These are phyloP conservation scores for Chymomyza fuscimana DNA, from an alignment of 2,888 invertebrate species.

Conservation along the genomic window DNA sequence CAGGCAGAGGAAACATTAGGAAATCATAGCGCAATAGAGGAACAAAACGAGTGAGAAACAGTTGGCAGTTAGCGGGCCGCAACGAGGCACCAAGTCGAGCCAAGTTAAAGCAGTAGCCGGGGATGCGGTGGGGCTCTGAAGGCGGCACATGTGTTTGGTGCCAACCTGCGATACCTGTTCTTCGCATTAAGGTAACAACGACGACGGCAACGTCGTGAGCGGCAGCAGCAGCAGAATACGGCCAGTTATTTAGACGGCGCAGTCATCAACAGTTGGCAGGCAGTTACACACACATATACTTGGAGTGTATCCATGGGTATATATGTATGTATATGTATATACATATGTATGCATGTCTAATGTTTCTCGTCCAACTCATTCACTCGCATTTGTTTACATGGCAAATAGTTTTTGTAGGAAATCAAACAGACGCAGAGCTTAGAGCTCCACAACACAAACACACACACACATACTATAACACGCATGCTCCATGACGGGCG, in stretches of 20 bases:
- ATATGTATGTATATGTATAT: constrained; percentile 13
- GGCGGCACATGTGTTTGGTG: constrained; percentile 66
- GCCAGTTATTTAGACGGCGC: constrained; percentile 67
- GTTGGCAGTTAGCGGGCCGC: constrained; percentile 52
- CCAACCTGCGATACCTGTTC: constrained; percentile 74
- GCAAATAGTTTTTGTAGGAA: constrained; percentile 60
- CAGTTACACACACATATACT: constrained; percentile 43
- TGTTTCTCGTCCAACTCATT: constrained; percentile 50
- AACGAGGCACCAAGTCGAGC: constrained; percentile 22
- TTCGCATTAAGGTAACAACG: constrained; percentile 43
- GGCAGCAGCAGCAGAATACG: constrained; percentile 47
- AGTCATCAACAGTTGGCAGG: constrained; percentile 66
- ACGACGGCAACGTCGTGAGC: constrained; percentile 15
- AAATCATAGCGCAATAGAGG: constrained; percentile 57
- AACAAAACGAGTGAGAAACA: constrained; percentile 55
- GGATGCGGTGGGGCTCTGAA: not conserved
- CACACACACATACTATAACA: not conserved
- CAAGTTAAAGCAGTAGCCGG: constrained; percentile 8
- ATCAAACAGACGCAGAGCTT: constrained; percentile 47
- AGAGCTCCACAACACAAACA: not conserved
- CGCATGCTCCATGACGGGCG: constrained; percentile 40
- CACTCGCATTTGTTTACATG: constrained; percentile 55
- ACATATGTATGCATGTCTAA: constrained; percentile 47
- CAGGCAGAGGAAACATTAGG: constrained; percentile 58
- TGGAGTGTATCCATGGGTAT: constrained; percentile 16